Base-by-base conservation (phyloP, 2,113 vertebrate species). In the Lamprotornis superbus region DNA sequence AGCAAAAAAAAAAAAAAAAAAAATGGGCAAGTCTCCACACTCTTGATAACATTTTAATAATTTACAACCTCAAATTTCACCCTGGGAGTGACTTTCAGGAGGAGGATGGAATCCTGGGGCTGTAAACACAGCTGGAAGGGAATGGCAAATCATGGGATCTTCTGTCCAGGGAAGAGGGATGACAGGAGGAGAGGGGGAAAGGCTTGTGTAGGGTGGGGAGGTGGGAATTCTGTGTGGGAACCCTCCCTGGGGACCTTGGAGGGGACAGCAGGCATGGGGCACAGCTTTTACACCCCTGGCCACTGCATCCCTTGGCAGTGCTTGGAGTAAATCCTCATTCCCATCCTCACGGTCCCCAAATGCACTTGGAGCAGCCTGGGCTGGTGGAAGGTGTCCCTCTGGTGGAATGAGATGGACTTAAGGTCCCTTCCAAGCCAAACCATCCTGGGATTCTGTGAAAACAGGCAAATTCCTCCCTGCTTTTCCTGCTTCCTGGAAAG, bases 11-110 rank as follows among this genome's bases (percentile, higher is more conserved):
- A 47, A 95, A 71, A n/a, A 90, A 63, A 85, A 60, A 94, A 71
- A 81, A 86, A 47, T 8, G 71, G 82, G 85, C 67, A 86, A 76
- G 91, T 76, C 96, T 97, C 94, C 71, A 56, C 9, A 47, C 70
- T 94, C 94, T 97, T 96, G 96, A 97, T 97, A 97, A 96, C 94
- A 96, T 97, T 97, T 97, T 96, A 97, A 97, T 97, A 97, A 97
- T 97, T 97, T 95, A 97, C 93, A 76, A 95, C 89, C 82, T 95
- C 87, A 92, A 78, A 96, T 97, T 96, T 97, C 94, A 96, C 86
- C 91, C 90, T 89, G 79, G 93, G 83, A 97, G 61, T 89, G 96
- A 94, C 93, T 97, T 97, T 95, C 94, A 93, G 56, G 86, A 94
- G 87, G 68, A 90, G 73, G 56, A 74, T 80, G 92, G 91, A 93